Evolutionary conservation across 2,888 invertebrate species (phyloP).

Genomic region (Pristionchus maxplancki): DNA sequence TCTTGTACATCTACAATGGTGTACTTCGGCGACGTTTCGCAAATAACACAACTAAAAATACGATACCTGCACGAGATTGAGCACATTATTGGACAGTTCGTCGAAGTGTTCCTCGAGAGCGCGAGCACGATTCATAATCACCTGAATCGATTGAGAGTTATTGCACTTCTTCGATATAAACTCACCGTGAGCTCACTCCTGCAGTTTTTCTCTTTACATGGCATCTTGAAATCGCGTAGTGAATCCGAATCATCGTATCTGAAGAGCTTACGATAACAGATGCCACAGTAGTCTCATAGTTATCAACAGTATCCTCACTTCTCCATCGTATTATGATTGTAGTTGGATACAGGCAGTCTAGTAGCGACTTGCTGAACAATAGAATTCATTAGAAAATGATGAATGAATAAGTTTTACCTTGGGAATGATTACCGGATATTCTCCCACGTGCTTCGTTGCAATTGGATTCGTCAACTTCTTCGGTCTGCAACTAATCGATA

Average conservation of each 20-base stretch:
- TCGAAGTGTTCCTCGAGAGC: constrained; percentile 28
- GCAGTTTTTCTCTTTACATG: not conserved
- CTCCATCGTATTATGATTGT: constrained; percentile 14
- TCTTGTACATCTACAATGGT: constrained; percentile 7
- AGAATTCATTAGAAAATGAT: not conserved
- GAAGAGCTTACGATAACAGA: not conserved
- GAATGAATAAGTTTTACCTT: not conserved
- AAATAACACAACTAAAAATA: not conserved
- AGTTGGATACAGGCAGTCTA: not conserved
- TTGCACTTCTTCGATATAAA: not conserved
- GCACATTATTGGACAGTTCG: not conserved
- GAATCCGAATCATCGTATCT: not conserved
- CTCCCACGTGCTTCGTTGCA: not conserved
- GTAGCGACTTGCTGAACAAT: not conserved
- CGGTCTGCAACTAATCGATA: not conserved
- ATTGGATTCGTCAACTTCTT: constrained; percentile 18
- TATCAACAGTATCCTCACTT: not conserved
- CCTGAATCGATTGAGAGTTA: not conserved
- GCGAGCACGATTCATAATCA: constrained; percentile 28
- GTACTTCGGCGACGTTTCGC: not conserved
- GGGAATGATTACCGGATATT: not conserved
- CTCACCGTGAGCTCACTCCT: constrained; percentile 21
- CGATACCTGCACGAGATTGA: constrained; percentile 5
- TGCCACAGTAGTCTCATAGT: not conserved
- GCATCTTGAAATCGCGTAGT: not conserved